Evolutionary conservation across 2,113 vertebrate genomes (phyloP).

Genomic region (Origma solitaria): DNA sequence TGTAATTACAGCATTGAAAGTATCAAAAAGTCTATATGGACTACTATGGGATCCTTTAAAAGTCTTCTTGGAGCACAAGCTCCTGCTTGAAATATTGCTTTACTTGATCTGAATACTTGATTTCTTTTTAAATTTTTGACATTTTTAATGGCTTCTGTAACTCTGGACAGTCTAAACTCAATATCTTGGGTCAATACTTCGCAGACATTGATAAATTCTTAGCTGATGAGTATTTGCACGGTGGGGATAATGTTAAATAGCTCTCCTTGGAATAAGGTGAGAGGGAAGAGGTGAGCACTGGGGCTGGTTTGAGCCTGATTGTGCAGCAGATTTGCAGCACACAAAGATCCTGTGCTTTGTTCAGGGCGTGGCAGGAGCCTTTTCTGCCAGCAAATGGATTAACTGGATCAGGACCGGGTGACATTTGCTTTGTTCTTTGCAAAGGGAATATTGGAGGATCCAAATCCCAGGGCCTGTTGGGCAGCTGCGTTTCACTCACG

Average conservation of each 20-base stretch:
- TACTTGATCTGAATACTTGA: not conserved
- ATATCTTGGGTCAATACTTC: not conserved
- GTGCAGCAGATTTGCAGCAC: not conserved
- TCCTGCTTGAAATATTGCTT: not conserved
- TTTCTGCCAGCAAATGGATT: not conserved
- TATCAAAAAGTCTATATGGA: not conserved
- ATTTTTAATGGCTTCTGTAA: not conserved
- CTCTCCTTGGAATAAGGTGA: not conserved
- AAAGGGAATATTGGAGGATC: not conserved
- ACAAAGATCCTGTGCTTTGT: not conserved
- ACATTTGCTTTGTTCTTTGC: not conserved
- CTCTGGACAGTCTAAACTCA: not conserved
- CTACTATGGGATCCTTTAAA: not conserved
- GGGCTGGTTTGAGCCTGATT: not conserved
- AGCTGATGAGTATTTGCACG: not conserved
- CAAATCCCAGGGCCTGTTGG: not conserved
- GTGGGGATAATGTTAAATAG: not conserved
- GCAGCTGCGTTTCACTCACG: not conserved
- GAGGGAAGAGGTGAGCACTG: not conserved
- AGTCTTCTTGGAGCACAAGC: not conserved
- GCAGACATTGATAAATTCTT: not conserved
- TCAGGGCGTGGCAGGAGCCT: not conserved
- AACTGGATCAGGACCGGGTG: not conserved
- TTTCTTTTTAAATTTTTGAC: not conserved
- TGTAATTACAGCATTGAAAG: not conserved